These are phyloP conservation scores for Potorous gilbertii DNA, from an alignment of 2,797 vertebrate species.

Conservation along the genomic window DNA sequence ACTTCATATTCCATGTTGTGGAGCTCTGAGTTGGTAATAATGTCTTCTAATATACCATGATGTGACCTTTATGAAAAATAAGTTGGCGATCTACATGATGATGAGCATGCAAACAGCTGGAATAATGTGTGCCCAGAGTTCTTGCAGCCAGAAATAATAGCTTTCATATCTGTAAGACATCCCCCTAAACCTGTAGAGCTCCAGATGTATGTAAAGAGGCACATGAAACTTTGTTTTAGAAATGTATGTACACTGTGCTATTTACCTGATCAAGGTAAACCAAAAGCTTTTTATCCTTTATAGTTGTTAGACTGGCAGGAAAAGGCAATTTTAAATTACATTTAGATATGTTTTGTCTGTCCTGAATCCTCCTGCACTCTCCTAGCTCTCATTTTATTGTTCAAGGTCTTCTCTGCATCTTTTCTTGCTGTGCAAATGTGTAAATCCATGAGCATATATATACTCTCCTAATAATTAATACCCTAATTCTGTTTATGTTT, in stretches of 20 bases:
- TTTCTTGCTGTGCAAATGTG: not conserved
- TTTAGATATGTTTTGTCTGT: not conserved
- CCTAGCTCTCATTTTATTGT: not conserved
- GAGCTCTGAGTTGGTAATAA: not conserved
- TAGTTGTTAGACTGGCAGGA: not conserved
- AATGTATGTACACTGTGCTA: not conserved
- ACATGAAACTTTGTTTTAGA: not conserved
- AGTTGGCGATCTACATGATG: not conserved
- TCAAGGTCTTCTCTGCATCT: not conserved
- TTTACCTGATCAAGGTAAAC: not conserved
- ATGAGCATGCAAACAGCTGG: not conserved
- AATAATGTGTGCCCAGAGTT: conserved; percentile 24
- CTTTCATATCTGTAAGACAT: conserved; percentile 8
- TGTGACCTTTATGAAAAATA: not conserved
- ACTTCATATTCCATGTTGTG: not conserved
- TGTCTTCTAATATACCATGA: not conserved
- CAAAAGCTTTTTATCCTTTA: not conserved
- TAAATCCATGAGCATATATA: not conserved
- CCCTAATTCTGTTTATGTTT: not conserved
- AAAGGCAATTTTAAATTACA: not conserved
- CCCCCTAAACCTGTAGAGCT: conserved; percentile 18
- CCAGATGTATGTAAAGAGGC: conserved; percentile 27
- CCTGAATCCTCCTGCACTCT: not conserved
- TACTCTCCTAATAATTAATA: not conserved
- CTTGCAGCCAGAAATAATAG: conserved; percentile 16